Evolutionary conservation across 2,113 vertebrate genomes (phyloP).

Genomic region (Camelus bactrianus): DNA sequence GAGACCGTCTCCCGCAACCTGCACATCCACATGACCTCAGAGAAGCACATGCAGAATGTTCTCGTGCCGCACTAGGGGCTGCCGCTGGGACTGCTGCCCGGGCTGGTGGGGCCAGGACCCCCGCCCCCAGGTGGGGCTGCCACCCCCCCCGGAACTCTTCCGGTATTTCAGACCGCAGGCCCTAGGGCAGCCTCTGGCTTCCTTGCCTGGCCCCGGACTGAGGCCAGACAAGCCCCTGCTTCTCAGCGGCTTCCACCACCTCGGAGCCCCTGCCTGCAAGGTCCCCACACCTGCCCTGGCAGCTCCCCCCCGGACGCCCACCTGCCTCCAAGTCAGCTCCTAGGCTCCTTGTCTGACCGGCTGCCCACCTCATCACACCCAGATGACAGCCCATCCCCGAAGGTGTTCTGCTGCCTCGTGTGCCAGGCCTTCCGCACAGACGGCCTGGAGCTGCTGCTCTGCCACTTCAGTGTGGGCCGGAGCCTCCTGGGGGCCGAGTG

Average conservation of each 20-base stretch:
- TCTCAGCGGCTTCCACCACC: conserved; percentile 82
- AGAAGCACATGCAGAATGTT: conserved; percentile 88
- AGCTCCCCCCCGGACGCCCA: conserved; percentile 78
- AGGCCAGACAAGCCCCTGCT: conserved; percentile 81
- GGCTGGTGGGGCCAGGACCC: conserved; percentile 79
- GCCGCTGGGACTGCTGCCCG: conserved; percentile 76
- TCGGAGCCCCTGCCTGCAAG: conserved; percentile 67
- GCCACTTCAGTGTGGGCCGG: conserved; percentile 82
- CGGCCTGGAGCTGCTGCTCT: conserved; percentile 84
- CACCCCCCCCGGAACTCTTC: conserved; percentile 78
- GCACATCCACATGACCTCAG: conserved; percentile 87
- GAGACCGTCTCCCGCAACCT: conserved; percentile 88
- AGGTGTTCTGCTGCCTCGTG: conserved; percentile 85
- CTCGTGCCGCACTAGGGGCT: conserved; percentile 85
- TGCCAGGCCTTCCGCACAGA: conserved; percentile 87
- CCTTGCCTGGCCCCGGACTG: conserved; percentile 67
- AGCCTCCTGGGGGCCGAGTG: conserved; percentile 84
- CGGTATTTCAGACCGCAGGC: conserved; percentile 81
- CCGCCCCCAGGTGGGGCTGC: conserved; percentile 61
- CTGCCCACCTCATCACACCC: conserved; percentile 73
- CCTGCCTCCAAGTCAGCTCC: conserved; percentile 76
- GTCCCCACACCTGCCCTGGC: conserved; percentile 75
- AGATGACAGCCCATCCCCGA: conserved; percentile 64
- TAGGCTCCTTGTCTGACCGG: conserved; percentile 69
- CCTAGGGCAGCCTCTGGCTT: conserved; percentile 79